Base-by-base conservation (phyloP, 2,797 vertebrate genomes). In the Lithobates sylvaticus region DNA sequence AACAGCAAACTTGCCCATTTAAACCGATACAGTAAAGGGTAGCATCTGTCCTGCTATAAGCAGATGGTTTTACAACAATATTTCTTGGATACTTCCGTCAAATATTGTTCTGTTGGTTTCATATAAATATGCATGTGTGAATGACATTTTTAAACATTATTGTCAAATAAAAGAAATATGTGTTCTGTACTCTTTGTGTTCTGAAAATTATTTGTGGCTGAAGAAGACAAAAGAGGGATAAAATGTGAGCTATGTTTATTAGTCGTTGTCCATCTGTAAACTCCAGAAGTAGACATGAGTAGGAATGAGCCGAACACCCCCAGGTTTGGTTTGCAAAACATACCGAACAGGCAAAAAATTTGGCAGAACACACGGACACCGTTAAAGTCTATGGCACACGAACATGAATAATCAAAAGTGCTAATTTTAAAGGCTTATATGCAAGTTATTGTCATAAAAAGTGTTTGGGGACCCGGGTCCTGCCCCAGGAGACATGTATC, bases 31-130 rank as follows among this genome's bases (percentile, higher is more conserved):
- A 15, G 15, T 36, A 65, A 78, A 65, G 61, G 61, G 61, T 78
- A 78, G 42, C 61, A 78, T 39, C 76, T 65, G 61, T 23, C 58
- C 39, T n/a, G 39, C 50, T 18, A 27, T 23, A 7, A 26, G 72
- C 72, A 74, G 42, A 72, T 42, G 23, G 70, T 36, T 72, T 36
- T 72, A 42, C 36, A 72, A 23, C 70, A 72, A 72, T 42, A 72
- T 42, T 39, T 42, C 36, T 42, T n/a, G 70, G 70, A 21, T n/a
- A 42, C 70, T 42, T 72, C 18, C 10, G n/a, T 10, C 8, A 72
- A 42, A 36, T 42, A 9, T 72, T 72, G 29, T 72, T 72, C 10
- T 72, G 70, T 72, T 21, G 36, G 36, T 72, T 36, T 42, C 23
- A 36, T 10, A 36, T 72, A 72, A 16, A 29, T 9, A 42, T 72